Base-by-base conservation (phyloP, 2,888 invertebrate genomes). In the Malthinus seriepunctatus region DNA sequence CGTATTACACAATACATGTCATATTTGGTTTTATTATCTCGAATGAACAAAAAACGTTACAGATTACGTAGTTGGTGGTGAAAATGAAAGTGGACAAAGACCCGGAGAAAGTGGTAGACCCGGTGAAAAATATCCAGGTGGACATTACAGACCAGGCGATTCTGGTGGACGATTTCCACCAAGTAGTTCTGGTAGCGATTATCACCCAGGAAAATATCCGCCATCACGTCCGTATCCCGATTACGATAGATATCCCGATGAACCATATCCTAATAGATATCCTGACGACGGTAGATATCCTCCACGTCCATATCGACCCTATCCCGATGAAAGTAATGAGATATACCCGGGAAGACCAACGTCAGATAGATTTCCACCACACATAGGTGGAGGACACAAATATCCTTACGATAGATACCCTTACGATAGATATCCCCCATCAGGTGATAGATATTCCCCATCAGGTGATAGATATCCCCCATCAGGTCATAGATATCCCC, bases 371-470 rank as follows among this genome's bases (percentile, higher is more conserved):
- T 82, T 80, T 70, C 81, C 82, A 23, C 56, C 63, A 33, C 66
- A 67, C 44, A 73, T 76, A 15, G 67, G 69, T 9, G 58, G 51
- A 42, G 82, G 73, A 82, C 82, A 70, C 81, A 72, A 77, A 1
- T 50, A 50, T 42, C 50, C 53, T n/a, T 32, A 32, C 11, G 46
- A 46, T 14, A 33, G 37, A 46, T 46, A 53, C 12, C 53, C 53
- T 8, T 23, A 48, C 10, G 34, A 42, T 32, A 83, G 81, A 55
- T 81, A 32, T 2, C 45, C 45, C 15, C 32, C 10, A 56, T 85
- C 82, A 68, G n/a, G n/a, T n/a, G n/a, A n/a, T n/a, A 79, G 83
- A 32, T 85, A 83, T 67, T 84, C 86, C 53, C 81, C 79, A 33
- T 63, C 79, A 64, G 80, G 79, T 1, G 76, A 77, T 8, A 78